These are phyloP conservation scores for Meleagris gallopavo DNA, from an alignment of 2,113 vertebrate genomes.

Conservation along the genomic window DNA sequence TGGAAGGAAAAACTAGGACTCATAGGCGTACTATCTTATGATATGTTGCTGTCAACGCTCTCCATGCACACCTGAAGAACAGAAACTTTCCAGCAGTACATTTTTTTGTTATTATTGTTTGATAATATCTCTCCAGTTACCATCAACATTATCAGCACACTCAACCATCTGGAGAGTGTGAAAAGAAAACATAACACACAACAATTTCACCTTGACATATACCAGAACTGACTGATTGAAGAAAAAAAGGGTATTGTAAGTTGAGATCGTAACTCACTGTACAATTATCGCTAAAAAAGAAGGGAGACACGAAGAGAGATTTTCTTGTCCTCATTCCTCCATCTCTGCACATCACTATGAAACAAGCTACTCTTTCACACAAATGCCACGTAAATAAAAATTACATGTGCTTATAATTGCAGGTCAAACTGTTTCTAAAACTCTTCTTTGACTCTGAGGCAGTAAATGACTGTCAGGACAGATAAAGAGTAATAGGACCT, in stretches of 20 bases:
- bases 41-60: neutral
- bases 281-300: neutral
- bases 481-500: neutral
- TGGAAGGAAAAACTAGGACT: neutral
- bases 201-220: neutral
- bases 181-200: neutral
- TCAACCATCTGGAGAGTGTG: neutral
- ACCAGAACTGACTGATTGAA: neutral
- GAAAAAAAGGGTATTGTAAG: neutral
- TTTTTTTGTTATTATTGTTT: neutral
- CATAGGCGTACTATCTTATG: neutral
- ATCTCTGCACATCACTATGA: fast-evolving
- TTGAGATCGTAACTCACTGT: neutral
- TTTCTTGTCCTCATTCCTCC: neutral
- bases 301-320: neutral
- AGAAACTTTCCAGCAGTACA: neutral
- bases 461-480: neutral
- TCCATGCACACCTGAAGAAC: neutral
- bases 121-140: neutral
- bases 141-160: neutral
- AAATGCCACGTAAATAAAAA: neutral
- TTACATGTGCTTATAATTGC: neutral
- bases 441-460: neutral
- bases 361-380: neutral
- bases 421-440: neutral